A percentile compares a stretch with the other conserved stretches of the same genome.
These are phyloP conservation scores for Alethe diademata DNA, from an alignment of 2,113 vertebrate species.

Conservation along the genomic window DNA sequence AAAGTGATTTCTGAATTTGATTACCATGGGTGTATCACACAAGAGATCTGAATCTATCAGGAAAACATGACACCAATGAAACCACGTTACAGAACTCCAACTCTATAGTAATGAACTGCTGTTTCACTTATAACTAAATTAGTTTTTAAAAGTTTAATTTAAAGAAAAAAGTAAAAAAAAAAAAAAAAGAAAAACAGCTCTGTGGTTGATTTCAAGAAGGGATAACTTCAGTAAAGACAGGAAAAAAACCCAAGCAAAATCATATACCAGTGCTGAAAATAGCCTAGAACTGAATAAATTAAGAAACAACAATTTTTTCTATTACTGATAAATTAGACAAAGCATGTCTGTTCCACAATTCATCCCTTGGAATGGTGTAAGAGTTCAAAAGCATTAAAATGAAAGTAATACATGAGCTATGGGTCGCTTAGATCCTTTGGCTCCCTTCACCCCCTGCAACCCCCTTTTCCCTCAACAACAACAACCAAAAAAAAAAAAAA, in stretches of 20 bases:
- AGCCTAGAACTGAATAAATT: background rate
- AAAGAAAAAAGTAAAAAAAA: background rate
- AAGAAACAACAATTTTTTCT: background rate
- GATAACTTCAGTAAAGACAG: background rate
- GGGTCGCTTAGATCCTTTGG: background rate
- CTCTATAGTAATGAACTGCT: background rate
- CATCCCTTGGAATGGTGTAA: background rate
- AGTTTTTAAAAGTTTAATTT: background rate
- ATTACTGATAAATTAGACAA: background rate
- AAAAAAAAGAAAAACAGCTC: background rate
- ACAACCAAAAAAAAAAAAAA: too few relatives aligned
- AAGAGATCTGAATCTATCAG: background rate
- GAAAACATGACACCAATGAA: background rate
- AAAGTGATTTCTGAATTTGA: background rate
- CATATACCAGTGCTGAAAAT: background rate
- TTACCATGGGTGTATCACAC: background rate
- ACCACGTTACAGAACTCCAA: rapidly evolving
- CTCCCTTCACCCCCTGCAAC: too few relatives aligned
- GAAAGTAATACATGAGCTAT: background rate
- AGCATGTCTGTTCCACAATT: background rate
- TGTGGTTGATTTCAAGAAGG: background rate
- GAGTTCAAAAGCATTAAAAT: background rate
- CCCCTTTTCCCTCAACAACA: too few relatives aligned
- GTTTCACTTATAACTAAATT: background rate
- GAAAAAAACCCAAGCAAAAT: background rate